phyloP scores from a whole-genome alignment of 2,797 vertebrate species.

The Hephaestus fuliginosus region DNA sequence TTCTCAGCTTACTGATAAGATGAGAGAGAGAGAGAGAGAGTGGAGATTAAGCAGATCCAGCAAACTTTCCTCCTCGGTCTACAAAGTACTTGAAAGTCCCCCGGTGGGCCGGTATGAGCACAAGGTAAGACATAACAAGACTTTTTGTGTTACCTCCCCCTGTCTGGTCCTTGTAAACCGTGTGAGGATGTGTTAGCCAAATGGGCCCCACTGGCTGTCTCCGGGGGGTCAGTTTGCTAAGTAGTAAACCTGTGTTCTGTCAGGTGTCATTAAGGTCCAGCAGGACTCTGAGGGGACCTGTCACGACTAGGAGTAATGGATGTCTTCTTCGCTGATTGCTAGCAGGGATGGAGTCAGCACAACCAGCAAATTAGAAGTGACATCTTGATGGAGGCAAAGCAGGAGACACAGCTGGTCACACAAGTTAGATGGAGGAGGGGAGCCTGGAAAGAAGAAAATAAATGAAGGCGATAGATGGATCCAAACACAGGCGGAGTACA shows the following conservation, averaged over 20 bases:
- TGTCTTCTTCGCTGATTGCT: slow-evolving; percentile 86
- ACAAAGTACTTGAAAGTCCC: slow-evolving; percentile 18
- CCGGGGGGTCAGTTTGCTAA: slow-evolving; percentile 78
- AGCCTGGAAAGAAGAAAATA: slow-evolving; percentile 39
- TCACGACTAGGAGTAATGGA: slow-evolving; percentile 81
- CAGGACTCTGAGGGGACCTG: slow-evolving; percentile 76
- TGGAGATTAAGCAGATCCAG: neutral
- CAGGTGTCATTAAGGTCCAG: slow-evolving; percentile 83
- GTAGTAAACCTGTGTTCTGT: slow-evolving; percentile 85
- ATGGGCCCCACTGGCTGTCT: slow-evolving; percentile 68
- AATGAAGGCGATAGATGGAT: slow-evolving; percentile 26
- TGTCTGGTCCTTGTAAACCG: slow-evolving; percentile 65
- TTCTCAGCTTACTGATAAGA: neutral
- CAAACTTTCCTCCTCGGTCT: slow-evolving; percentile 23
- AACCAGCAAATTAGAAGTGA: slow-evolving; percentile 86
- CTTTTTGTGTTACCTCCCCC: slow-evolving; percentile 43
- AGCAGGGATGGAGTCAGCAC: slow-evolving; percentile 86
- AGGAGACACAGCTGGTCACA: slow-evolving; percentile 77
- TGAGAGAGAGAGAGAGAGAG: neutral
- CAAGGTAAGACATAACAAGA: slow-evolving; percentile 32
- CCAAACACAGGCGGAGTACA: slow-evolving; percentile 21
- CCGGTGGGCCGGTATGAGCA: slow-evolving; percentile 21
- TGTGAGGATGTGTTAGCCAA: slow-evolving; percentile 69
- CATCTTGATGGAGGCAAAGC: slow-evolving; percentile 80
- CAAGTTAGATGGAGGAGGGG: slow-evolving; percentile 61